Evolutionary conservation across 2,888 invertebrate species (phyloP), one percentile per base, ranked within the genome.

Genomic region (Andrena minutula): DNA sequence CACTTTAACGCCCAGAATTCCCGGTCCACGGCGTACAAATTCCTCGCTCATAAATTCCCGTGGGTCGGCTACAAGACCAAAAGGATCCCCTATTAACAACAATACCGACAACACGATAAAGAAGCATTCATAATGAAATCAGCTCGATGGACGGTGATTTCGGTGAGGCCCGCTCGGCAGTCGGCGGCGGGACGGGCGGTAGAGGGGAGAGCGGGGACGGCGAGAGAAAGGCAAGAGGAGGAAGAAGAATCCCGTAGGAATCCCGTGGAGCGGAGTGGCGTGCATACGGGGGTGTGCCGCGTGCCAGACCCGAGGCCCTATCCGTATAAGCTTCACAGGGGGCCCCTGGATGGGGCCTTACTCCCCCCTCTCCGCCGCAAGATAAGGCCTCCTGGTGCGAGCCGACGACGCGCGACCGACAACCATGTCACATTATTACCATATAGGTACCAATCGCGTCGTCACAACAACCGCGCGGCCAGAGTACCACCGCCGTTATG

Each of bases 321-420:
- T 86, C 72, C 76, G 87, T 63, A 84, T 75, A 81, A 70, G 69
- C 93, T 89, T 93, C 93, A 92, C 92, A 92, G 93, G 93, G 93
- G 93, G 92, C 88, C 91, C 85, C 79, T 81, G 88, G 87, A 89
- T 85, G 90, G 86, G 82, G 85, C 87, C 91, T 41, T 41, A 12
- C 41, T 41, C 41, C 41, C 41, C 89, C 89, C 89, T 85, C 87
- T 86, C 86, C 82, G 88, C 89, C 89, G 85, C 91, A 91, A 91
- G 92, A 92, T 91, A 90, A 89, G 92, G 89, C 93, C 93, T 93
- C 93, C 93, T 88, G 93, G 91, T 89, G 93, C 85, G 93, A 92
- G 87, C 89, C 92, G 93, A 93, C 93, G 93, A 93, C 93, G 92
- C 92, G 93, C 92, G 91, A 93, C 92, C 93, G 92, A 93, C 93